Base-by-base conservation (phyloP, 2,797 vertebrate genomes). In the Sparidentex hasta region DNA sequence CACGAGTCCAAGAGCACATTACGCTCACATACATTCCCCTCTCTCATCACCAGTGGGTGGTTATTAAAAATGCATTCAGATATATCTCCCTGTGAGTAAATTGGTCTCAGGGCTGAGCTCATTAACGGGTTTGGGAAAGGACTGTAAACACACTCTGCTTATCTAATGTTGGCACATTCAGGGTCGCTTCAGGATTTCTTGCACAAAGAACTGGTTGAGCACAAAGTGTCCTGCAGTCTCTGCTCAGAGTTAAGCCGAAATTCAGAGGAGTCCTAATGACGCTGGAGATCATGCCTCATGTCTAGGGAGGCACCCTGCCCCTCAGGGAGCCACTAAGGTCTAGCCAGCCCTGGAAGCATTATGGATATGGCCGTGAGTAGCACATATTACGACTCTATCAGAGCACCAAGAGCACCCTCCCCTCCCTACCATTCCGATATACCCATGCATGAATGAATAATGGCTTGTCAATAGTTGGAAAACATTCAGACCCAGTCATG, bases 51-150 rank as follows among this genome's bases (percentile, higher is more conserved):
- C 91, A 90, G 87, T 90, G 90, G 91, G 87, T 87, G 91, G 90
- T 95, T 95, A 95, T 94, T 95, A 95, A 94, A 95, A 94, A 94
- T 94, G 91, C 92, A 94, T 94, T 91, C 80, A 83, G 87, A 93
- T 92, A 88, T 90, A 90, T 94, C 90, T 94, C 84, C 88, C 88
- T 86, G 90, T 86, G 85, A 91, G 90, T 93, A 93, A 93, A 95
- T 93, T 93, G 90, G 90, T 93, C 93, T 95, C 93, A 80, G 92
- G 91, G 90, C 89, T 92, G 89, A 88, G 90, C 93, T 95, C 93
- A 94, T 94, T 95, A 94, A 93, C 83, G 81, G 84, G 82, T 87
- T 87, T 75, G 85, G 85, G 78, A 90, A 84, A 91, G 88, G 90
- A 93, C 91, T 88, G 92, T 92, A 94, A 95, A 95, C 92, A 94